These are phyloP conservation scores for Myocastor coypus DNA, from an alignment of 2,113 vertebrate species.

Conservation along the genomic window DNA sequence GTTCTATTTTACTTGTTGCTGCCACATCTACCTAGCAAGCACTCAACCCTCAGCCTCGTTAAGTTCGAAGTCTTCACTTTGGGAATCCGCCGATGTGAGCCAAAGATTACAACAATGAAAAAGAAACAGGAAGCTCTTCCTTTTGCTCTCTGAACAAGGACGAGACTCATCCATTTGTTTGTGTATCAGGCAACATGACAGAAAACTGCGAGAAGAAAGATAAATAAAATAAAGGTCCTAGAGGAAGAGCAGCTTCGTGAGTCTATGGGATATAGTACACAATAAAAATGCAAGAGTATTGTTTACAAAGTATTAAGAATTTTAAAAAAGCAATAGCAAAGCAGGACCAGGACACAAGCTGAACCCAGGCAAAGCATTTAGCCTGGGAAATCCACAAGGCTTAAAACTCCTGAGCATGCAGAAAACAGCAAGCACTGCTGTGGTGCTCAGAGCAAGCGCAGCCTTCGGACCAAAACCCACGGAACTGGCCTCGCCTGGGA, in stretches of 20 bases:
- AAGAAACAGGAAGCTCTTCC: not conserved
- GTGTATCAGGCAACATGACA: not conserved
- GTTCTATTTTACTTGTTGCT: not conserved
- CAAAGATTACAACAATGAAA: not conserved
- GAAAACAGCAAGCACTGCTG: not conserved
- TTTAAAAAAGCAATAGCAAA: not conserved
- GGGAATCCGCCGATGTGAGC: not conserved
- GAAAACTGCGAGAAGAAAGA: not conserved
- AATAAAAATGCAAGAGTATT: not conserved
- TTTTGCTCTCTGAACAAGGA: conserved; percentile 7
- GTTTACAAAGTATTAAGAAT: not conserved
- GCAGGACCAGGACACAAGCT: not conserved
- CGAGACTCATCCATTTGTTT: not conserved
- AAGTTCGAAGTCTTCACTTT: not conserved
- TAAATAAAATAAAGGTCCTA: not conserved
- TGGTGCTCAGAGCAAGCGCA: not conserved
- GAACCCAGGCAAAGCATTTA: not conserved
- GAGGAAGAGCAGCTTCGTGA: not conserved
- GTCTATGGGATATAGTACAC: not conserved
- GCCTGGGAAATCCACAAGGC: not conserved
- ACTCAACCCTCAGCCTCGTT: not conserved
- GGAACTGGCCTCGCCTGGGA: not conserved
- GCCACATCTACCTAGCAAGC: not conserved
- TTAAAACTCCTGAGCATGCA: not conserved
- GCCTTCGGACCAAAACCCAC: not conserved